Evolutionary conservation across 2,797 vertebrate genomes (phyloP).

Genomic region (Choloepus didactylus): DNA sequence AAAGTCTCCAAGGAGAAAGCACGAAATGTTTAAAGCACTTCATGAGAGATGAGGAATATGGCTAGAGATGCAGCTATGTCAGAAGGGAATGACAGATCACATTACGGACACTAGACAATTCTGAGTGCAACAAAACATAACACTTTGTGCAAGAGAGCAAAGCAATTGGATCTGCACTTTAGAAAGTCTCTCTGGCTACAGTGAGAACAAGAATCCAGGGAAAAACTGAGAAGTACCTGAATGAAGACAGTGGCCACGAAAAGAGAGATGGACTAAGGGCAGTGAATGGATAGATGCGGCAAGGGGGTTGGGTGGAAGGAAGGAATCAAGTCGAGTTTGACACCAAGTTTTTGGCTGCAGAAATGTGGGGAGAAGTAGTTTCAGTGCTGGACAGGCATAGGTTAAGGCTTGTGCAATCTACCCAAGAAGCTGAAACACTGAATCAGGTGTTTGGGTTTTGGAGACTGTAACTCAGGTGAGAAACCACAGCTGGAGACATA

Average conservation of each 20-base stretch:
- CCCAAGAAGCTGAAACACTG: neutral
- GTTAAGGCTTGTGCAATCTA: neutral
- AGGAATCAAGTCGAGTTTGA: neutral
- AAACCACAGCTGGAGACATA: neutral
- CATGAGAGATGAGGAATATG: neutral
- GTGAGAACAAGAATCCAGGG: neutral
- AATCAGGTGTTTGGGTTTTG: neutral
- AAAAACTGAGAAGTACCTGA: neutral
- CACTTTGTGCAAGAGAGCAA: neutral
- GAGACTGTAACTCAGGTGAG: neutral
- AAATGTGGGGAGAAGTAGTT: neutral
- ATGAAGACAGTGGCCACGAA: neutral
- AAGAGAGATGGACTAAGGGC: neutral
- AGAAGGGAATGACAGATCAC: no score
- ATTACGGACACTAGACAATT: no score
- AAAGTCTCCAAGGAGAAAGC: neutral
- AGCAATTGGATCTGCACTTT: neutral
- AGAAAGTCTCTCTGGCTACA: neutral
- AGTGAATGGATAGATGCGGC: no score
- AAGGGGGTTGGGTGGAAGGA: neutral
- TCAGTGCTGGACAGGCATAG: neutral
- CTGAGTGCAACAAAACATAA: neutral
- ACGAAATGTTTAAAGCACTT: neutral
- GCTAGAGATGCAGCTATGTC: no score
- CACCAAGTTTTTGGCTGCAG: neutral